Base-by-base conservation (phyloP, 2,888 invertebrate species). In the Mesochorus sp. region DNA sequence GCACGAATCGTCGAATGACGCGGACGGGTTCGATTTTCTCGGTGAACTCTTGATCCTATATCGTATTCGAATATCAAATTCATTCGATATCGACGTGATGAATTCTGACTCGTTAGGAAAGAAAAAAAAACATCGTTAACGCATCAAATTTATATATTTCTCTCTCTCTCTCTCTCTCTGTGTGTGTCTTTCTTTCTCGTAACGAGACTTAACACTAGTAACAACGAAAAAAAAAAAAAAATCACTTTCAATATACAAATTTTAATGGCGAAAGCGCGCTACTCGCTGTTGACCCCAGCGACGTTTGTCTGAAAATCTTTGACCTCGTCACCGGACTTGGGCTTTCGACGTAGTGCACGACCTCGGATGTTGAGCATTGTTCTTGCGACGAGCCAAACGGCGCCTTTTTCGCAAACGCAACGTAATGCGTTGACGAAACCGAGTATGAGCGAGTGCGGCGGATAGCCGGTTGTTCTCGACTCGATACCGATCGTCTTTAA, bases 391-490 rank as follows among this genome's bases (percentile, higher is more conserved):
- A 95, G 84, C 94, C 94, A 95, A 3, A 93, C 91, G 0, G 93
- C 92, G 21, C 94, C 92, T 21, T 88, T 90, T 1, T 93, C 93
- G 1, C 94, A 94, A 0, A 93, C 62, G 2, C 90, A 88, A 21
- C 92, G 91, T 28, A 95, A 85, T 0, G 87, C 85, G 26, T 93
- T 91, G 4, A 94, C 84, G 17, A 92, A 83, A 4, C 88, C 91
- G 4, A 94, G 92, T 86, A 96, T 92, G 4, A 95, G 76, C 0
- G 92, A 91, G 85, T 96, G 96, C 0, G 95, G 95, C 8, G 94
- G 93, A 87, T 97, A 97, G 28, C 97, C 97, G 0, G 95, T 94
- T 0, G 96, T 96, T 61, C 92, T 92, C 10, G 93, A 91, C 49
- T 94, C 92, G 47, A 95, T 93, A 0, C 97, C 97, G 5, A 96